These are phyloP conservation scores for Premnoplex brunnescens DNA, from an alignment of 2,797 vertebrate species.

Conservation along the genomic window DNA sequence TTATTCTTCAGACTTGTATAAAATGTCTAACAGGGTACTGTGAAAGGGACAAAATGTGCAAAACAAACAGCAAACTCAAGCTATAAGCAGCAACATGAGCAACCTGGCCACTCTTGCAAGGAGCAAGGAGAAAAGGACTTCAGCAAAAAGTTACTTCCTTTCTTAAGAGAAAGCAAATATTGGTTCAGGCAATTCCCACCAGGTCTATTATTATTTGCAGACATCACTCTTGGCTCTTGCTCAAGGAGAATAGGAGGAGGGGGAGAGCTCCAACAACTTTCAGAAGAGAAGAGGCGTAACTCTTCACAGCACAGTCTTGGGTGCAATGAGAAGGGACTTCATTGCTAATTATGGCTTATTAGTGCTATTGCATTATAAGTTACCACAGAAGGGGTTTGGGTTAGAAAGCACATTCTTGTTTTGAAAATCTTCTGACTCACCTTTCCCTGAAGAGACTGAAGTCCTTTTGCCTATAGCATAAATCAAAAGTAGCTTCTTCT, in stretches of 20 bases:
- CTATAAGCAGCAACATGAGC: background rate
- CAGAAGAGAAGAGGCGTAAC: background rate
- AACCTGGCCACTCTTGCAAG: background rate
- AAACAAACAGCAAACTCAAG: background rate
- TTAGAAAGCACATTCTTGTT: background rate
- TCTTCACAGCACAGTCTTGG: background rate
- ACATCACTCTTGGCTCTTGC: background rate
- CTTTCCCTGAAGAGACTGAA: background rate
- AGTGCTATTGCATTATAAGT: background rate
- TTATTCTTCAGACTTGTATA: background rate
- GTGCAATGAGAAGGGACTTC: background rate
- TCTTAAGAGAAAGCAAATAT: background rate
- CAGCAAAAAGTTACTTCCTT: background rate
- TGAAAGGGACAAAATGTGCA: background rate
- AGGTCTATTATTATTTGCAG: slow-evolving; percentile 13
- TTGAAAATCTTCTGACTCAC: background rate
- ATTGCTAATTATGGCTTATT: background rate
- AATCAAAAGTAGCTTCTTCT: background rate
- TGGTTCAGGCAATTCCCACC: background rate
- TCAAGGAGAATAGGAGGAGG: background rate
- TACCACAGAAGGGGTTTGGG: background rate
- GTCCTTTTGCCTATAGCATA: background rate
- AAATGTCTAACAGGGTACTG: slow-evolving; percentile 9
- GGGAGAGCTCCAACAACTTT: background rate
- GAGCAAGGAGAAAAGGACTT: background rate